Conservation (phyloP, 2,797 vertebrate species). For the Lepidocolaptes lacrymiger region DNA sequence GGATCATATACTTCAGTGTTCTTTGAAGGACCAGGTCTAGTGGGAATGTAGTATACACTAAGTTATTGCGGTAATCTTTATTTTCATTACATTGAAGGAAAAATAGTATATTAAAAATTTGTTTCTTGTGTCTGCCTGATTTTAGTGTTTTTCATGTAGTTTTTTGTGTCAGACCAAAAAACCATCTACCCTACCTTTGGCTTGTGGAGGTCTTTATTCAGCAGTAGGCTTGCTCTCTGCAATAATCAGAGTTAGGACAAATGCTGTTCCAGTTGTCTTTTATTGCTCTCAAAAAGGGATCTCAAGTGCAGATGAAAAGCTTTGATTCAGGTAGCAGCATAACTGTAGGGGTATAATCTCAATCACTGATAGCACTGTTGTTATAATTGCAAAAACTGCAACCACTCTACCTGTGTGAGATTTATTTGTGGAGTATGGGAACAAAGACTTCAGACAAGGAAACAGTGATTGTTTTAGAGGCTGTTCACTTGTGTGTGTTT, state of each 20-base stretch:
- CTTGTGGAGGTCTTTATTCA: background rate
- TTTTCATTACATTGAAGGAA: background rate
- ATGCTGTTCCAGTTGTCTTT: background rate
- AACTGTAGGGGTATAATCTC: background rate
- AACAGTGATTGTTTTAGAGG: background rate
- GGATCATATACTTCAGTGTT: background rate
- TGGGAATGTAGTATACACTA: background rate
- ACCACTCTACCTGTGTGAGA: background rate
- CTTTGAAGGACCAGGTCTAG: background rate
- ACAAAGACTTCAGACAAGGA: background rate
- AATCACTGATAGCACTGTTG: background rate
- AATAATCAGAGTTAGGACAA: background rate
- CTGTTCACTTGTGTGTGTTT: background rate
- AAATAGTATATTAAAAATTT: background rate
- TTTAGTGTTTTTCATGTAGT: background rate
- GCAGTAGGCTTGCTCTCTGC: background rate
- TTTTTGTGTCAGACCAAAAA: background rate
- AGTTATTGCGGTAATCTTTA: background rate
- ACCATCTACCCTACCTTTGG: background rate
- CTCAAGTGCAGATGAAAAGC: background rate
- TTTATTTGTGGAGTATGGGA: background rate
- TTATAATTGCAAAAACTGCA: background rate
- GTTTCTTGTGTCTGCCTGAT: background rate
- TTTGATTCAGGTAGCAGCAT: background rate
- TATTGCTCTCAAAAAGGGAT: background rate